Evolutionary conservation across 1,140 invertebrate genomes (phyloP).

Genomic region (Plectrocnemia conspersa): DNA sequence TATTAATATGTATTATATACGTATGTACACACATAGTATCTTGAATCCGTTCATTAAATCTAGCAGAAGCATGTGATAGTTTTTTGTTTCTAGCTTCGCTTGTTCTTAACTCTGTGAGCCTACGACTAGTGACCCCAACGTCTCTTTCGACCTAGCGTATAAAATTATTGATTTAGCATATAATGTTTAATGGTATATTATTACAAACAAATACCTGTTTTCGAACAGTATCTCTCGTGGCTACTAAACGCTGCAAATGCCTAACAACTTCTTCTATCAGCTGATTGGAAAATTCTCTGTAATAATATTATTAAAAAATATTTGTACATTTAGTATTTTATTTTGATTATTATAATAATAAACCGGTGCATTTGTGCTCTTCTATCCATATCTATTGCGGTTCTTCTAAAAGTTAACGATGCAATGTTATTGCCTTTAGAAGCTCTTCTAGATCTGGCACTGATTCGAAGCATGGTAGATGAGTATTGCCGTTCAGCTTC

Average conservation of each 20-base stretch:
- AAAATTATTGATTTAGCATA: neutral
- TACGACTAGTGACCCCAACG: slow-evolving; percentile 81
- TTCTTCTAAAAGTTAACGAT: slow-evolving; percentile 26
- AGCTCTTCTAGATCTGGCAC: slow-evolving; percentile 28
- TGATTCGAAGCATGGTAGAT: slow-evolving; percentile 27
- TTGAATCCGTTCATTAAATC: slow-evolving; percentile 85
- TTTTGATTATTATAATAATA: neutral
- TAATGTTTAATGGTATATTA: neutral
- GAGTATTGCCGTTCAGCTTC: slow-evolving; percentile 31
- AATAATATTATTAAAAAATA: slow-evolving; percentile 15
- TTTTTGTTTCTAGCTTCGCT: slow-evolving; percentile 84
- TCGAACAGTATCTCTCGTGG: slow-evolving; percentile 28
- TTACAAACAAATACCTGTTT: slow-evolving; percentile 22
- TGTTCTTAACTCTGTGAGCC: slow-evolving; percentile 76
- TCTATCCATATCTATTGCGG: slow-evolving; percentile 29
- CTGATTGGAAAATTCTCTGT: slow-evolving; percentile 32
- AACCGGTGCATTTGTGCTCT: slow-evolving; percentile 32
- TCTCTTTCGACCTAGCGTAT: slow-evolving; percentile 63
- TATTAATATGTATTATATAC: slow-evolving; percentile 37
- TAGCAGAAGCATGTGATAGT: slow-evolving; percentile 72
- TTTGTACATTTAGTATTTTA: neutral
- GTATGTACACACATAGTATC: slow-evolving; percentile 52
- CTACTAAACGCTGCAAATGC: slow-evolving; percentile 28
- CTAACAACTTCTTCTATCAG: slow-evolving; percentile 32
- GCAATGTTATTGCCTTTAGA: slow-evolving; percentile 25